phyloP scores from a whole-genome alignment of 2,888 invertebrate genomes.

The Drosophila pseudotakahashii region DNA sequence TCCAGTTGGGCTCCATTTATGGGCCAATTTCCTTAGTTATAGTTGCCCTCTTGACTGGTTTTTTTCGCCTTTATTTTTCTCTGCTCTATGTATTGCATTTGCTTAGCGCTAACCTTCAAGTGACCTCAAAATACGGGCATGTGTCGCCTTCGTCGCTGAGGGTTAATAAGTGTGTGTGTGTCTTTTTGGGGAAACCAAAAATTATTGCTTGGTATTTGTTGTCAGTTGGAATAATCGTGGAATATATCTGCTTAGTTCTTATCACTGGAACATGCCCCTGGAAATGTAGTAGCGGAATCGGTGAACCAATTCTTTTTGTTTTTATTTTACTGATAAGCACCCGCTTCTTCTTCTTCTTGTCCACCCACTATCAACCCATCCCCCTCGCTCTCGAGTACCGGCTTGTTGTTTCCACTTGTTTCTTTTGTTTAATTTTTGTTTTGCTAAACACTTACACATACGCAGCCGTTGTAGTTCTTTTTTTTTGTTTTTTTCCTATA shows the following conservation, averaged over 20 bases:
- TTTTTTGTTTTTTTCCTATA: background rate
- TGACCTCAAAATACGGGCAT: constrained; percentile 68
- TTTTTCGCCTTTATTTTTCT: constrained; percentile 48
- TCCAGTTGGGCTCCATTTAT: constrained; percentile 29
- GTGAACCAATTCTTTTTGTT: constrained; percentile 1
- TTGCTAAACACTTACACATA: constrained; percentile 41
- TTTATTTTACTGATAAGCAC: constrained; percentile 30
- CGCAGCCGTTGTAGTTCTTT: background rate
- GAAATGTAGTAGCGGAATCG: constrained; percentile 1
- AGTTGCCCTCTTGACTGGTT: constrained; percentile 42
- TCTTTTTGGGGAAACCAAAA: constrained; percentile 29
- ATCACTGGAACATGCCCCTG: constrained; percentile 4
- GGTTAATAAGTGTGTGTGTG: constrained; percentile 14
- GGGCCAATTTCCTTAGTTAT: constrained; percentile 28
- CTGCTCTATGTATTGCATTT: constrained; percentile 38
- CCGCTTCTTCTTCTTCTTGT: constrained; percentile 2
- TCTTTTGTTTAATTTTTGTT: constrained; percentile 38
- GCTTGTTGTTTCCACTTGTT: constrained; percentile 26
- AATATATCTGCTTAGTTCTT: constrained; percentile 10
- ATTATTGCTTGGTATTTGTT: constrained; percentile 16
- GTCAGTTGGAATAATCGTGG: constrained; percentile 7
- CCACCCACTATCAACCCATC: background rate
- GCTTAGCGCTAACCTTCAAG: constrained; percentile 70
- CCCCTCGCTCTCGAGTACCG: constrained; percentile 24
- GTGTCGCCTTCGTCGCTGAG: constrained; percentile 24